A percentile compares a stretch with the other conserved stretches of the same genome.
Conservation (phyloP, 2,113 vertebrate species). For the Anolis sagrei region DNA sequence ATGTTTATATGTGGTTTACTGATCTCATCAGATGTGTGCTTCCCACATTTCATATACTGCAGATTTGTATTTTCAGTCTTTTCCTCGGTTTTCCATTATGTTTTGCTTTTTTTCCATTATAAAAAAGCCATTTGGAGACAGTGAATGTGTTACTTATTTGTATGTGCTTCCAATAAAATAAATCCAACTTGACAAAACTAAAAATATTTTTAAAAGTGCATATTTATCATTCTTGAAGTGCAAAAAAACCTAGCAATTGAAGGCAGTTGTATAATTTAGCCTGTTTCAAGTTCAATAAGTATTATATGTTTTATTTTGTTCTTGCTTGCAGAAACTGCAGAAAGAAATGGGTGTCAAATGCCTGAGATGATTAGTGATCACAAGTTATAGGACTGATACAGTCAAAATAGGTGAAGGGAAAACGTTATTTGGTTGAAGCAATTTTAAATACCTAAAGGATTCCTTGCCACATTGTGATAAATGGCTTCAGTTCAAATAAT, state of each 20-base stretch:
- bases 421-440: background rate
- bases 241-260: background rate
- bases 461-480: background rate
- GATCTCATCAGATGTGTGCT: conserved; percentile 19
- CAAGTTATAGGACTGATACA: background rate
- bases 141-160: conserved; percentile 41
- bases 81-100: conserved; percentile 34
- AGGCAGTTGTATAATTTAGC: background rate
- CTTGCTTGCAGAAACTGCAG: background rate
- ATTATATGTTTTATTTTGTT: background rate
- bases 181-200: background rate
- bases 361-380: background rate
- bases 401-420: background rate
- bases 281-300: background rate
- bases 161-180: background rate
- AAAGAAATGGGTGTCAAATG: background rate
- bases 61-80: conserved; percentile 15
- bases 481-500: background rate
- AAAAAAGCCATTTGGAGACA: conserved; percentile 26
- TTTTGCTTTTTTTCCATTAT: conserved; percentile 8
- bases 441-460: background rate
- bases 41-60: conserved; percentile 36
- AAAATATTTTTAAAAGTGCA: background rate
- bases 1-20: conserved; percentile 54
- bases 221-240: conserved; percentile 7